phyloP scores from a whole-genome alignment of 2,888 invertebrate species.

The Drosophila pegasa region DNA sequence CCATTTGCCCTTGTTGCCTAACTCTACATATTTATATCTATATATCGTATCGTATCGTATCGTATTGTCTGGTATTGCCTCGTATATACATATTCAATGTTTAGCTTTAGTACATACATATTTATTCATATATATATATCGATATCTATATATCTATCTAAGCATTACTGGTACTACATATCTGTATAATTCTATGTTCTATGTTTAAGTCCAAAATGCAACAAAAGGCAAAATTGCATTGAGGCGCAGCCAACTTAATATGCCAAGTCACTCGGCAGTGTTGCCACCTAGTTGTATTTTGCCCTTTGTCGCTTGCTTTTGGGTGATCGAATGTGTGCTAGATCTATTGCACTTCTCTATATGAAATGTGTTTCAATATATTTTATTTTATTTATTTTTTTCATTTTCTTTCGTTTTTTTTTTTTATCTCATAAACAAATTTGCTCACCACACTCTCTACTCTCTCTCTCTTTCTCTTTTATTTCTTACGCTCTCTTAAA shows the following conservation, averaged over 20 bases:
- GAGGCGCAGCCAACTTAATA: constrained; percentile 15
- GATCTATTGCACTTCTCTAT: constrained; percentile 35
- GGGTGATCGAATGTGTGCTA: constrained; percentile 3
- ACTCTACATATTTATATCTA: constrained; percentile 12
- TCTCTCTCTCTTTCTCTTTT: constrained; percentile 49
- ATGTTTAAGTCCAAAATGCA: constrained; percentile 15
- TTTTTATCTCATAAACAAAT: constrained; percentile 28
- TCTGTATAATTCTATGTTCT: constrained; percentile 11
- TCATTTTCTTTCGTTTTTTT: constrained; percentile 20
- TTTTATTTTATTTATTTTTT: constrained; percentile 30
- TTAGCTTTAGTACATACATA: constrained; percentile 13
- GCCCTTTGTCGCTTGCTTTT: constrained; percentile 4
- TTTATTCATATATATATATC: constrained; percentile 15
- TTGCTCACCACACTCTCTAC: constrained; percentile 40
- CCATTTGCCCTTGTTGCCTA: constrained; percentile 21
- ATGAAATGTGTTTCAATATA: neutral
- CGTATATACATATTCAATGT: constrained; percentile 20
- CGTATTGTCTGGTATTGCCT: constrained; percentile 20
- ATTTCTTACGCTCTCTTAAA: constrained; percentile 29
- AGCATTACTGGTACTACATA: constrained; percentile 18
- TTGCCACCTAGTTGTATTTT: constrained; percentile 12
- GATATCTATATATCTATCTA: constrained; percentile 9
- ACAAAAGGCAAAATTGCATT: neutral
- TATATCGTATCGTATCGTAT: constrained; percentile 29
- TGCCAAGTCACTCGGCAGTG: neutral